Base-by-base conservation (phyloP, 2,888 invertebrate species). In the Graphium colonna region DNA sequence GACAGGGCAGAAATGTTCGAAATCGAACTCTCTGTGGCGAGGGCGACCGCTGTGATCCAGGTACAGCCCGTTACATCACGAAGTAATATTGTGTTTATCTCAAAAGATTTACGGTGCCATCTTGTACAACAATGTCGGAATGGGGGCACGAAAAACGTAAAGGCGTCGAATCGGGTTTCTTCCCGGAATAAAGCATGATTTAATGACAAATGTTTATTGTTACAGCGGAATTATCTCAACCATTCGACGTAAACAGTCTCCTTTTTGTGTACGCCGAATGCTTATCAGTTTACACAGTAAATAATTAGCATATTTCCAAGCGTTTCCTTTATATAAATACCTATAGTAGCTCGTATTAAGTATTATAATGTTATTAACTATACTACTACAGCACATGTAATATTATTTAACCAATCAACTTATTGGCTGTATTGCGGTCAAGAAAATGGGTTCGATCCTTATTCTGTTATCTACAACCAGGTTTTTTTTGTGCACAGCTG, bases 61-160 rank as follows among this genome's bases (percentile, higher is more conserved):
- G 74, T 76, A 85, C 81, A 83, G 70, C 73, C 67, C 74, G 71
- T 74, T 78, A 76, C 77, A 76, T 79, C 73, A 71, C 76, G 79
- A 78, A 82, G 82, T 85, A 86, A 85, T 86, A 80, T 77, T 75
- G 81, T 76, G 77, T 83, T 85, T 84, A 83, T 79, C 76, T 77
- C 69, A 64, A 66, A 69, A 73, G 77, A 75, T 75, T 79, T 76
- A 77, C 72, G 73, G 71, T 70, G 67, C 67, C 64, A 67, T 64
- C 65, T 75, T 73, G 70, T 72, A 69, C 75, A 70, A 79, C 72
- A 79, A 77, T 78, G 68, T 26, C 72, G 65, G 1, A 77, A 79
- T 75, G 77, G 73, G 75, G 66, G 60, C 75, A 73, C 74, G 71
- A 71, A 78, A 75, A 73, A 54, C 40, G 33, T 49, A 45, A 50